A percentile compares a stretch with the other conserved stretches of the same genome.
Evolutionary conservation across 1,140 invertebrate genomes (phyloP).

Genomic region (Aphelenchoides fujianensis): DNA sequence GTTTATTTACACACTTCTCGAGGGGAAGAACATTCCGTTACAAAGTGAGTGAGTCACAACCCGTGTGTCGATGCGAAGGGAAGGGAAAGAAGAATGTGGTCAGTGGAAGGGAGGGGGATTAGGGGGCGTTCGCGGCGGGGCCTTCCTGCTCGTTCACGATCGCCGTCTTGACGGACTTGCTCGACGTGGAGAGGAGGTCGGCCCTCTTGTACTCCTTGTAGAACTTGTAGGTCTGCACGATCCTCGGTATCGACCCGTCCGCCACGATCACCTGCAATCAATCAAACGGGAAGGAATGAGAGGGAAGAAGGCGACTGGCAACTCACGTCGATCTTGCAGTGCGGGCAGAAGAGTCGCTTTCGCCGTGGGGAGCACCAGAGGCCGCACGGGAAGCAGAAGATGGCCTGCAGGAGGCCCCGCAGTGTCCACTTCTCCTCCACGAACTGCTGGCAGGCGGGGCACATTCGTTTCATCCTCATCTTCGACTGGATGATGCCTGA

Average conservation of each 20-base stretch:
- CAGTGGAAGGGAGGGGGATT: too few relatives aligned
- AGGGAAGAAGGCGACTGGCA: not conserved
- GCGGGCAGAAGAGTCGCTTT: conserved; percentile 13
- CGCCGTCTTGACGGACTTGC: too few relatives aligned
- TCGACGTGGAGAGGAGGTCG: not conserved
- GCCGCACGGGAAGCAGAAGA: conserved; percentile 19
- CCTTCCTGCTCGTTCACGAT: not conserved
- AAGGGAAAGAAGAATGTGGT: too few relatives aligned
- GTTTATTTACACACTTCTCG: too few relatives aligned
- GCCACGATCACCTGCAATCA: conserved; percentile 2
- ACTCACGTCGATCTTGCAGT: conserved; percentile 14
- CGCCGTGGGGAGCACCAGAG: not conserved
- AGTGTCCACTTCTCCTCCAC: conserved; percentile 5
- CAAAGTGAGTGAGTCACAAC: too few relatives aligned
- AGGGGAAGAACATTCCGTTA: too few relatives aligned
- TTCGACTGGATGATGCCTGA: not conserved
- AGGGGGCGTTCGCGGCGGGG: not conserved
- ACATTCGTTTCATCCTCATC: not conserved
- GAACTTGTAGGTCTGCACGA: not conserved
- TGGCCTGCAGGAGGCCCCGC: not conserved
- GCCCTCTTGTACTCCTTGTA: not conserved
- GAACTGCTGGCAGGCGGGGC: not conserved
- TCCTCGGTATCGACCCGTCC: conserved; percentile 1
- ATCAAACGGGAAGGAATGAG: not conserved
- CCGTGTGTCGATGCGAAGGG: too few relatives aligned